phyloP scores from a whole-genome alignment of 2,797 vertebrate species.

The Anabas testudineus region DNA sequence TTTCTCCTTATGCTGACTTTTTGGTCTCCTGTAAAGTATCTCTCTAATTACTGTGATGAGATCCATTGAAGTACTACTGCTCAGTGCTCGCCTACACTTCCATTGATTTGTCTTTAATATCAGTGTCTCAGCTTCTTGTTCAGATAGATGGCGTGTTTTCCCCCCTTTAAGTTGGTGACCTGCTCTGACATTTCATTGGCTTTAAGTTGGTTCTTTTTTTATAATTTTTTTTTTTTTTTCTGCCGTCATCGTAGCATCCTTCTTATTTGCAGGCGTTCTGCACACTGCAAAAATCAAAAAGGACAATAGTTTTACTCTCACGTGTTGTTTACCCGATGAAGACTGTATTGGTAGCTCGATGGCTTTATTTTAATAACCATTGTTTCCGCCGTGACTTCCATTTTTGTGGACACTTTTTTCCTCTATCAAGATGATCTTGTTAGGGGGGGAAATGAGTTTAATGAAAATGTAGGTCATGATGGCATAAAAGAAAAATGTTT shows the following conservation, averaged over 20 bases:
- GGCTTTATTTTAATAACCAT: conserved; percentile 73
- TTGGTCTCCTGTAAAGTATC: conserved; percentile 61
- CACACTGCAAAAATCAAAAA: conserved; percentile 47
- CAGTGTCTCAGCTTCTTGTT: conserved; percentile 76
- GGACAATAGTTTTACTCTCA: conserved; percentile 52
- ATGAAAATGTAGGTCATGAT: conserved; percentile 64
- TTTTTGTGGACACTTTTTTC: conserved; percentile 49
- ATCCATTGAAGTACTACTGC: conserved; percentile 68
- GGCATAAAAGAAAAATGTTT: conserved; percentile 49
- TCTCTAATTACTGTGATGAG: conserved; percentile 72
- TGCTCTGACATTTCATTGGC: conserved; percentile 67
- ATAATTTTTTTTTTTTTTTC: conserved; percentile 52
- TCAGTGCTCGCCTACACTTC: conserved; percentile 65
- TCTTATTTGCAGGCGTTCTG: conserved; percentile 48
- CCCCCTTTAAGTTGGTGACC: conserved; percentile 45
- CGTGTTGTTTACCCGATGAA: conserved; percentile 61
- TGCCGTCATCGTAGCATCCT: conserved; percentile 73
- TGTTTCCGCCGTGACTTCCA: conserved; percentile 58
- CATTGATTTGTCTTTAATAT: conserved; percentile 66
- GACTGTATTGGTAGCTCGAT: conserved; percentile 67
- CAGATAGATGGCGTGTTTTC: conserved; percentile 56
- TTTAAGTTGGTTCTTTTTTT: conserved; percentile 59
- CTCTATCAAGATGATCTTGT: conserved; percentile 36
- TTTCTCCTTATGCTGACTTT: conserved; percentile 58
- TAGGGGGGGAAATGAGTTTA: conserved; percentile 20